These are phyloP conservation scores for Dolichoris vasculosae DNA, from an alignment of 1,140 invertebrate genomes.

Conservation along the genomic window DNA sequence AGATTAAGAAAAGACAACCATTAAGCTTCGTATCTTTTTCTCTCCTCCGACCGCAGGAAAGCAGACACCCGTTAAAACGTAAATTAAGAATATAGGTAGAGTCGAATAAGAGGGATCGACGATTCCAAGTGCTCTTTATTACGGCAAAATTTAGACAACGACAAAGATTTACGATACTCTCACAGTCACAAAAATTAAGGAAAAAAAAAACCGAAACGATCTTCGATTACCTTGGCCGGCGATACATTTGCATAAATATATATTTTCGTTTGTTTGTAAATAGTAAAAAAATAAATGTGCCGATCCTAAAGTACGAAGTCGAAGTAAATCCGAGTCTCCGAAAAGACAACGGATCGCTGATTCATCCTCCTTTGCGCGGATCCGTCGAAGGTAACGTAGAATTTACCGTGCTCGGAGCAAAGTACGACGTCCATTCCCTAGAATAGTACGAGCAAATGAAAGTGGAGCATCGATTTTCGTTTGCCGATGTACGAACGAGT, in stretches of 20 bases:
- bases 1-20: neutral
- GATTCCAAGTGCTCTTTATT: no score
- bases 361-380: neutral
- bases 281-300: no score
- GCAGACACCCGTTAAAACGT: neutral
- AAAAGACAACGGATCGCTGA: no score
- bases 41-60: neutral
- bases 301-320: no score
- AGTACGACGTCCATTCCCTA: neutral
- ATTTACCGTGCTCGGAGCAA: neutral
- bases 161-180: no score
- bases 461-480: neutral
- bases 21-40: neutral
- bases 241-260: no score
- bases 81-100: neutral
- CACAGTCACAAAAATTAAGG: no score
- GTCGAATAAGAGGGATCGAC: neutral
- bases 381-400: neutral
- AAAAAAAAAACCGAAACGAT: no score
- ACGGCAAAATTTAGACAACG: no score
- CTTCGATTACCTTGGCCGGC: no score
- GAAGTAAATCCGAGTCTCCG: no score
- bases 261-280: no score
- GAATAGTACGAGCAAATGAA: neutral
- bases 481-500: neutral